phyloP scores from a whole-genome alignment of 2,888 invertebrate genomes.

The Isotomurus palustris region DNA sequence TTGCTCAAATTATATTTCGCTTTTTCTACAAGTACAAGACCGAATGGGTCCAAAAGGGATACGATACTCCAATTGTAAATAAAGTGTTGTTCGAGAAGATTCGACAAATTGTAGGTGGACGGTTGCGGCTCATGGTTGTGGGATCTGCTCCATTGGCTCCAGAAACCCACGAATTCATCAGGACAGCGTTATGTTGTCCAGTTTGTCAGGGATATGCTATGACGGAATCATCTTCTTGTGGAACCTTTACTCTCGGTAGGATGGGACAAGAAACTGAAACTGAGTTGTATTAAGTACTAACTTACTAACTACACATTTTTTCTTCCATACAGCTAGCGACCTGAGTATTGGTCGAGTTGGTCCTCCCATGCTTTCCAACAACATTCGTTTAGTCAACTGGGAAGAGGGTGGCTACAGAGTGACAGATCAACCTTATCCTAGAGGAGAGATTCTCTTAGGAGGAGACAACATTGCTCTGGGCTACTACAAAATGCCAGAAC shows the following conservation, averaged over 20 bases:
- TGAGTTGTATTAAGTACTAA: neutral
- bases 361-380: slow-evolving; percentile 47
- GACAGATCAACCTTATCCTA: slow-evolving; percentile 77
- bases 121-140: slow-evolving; percentile 61
- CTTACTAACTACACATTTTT: neutral
- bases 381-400: slow-evolving; percentile 82
- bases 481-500: slow-evolving; percentile 84
- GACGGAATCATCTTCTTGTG: slow-evolving; percentile 94
- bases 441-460: slow-evolving; percentile 55
- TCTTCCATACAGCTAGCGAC: slow-evolving; percentile 55
- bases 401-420: slow-evolving; percentile 87
- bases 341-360: slow-evolving; percentile 80
- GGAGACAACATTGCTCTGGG: slow-evolving; percentile 90
- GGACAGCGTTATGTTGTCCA: slow-evolving; percentile 82
- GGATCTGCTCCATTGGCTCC: slow-evolving; percentile 87
- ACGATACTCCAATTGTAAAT: slow-evolving; percentile 62
- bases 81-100: slow-evolving; percentile 59
- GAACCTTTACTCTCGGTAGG: slow-evolving; percentile 50
- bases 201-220: slow-evolving; percentile 93
- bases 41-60: slow-evolving; percentile 75
- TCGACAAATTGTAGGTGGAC: slow-evolving; percentile 77
- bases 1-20: slow-evolving; percentile 80
- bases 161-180: slow-evolving; percentile 91
- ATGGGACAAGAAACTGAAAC: neutral
- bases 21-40: slow-evolving; percentile 92